Conservation (phyloP, 2,797 vertebrate genomes). For the Lophius americanus region DNA sequence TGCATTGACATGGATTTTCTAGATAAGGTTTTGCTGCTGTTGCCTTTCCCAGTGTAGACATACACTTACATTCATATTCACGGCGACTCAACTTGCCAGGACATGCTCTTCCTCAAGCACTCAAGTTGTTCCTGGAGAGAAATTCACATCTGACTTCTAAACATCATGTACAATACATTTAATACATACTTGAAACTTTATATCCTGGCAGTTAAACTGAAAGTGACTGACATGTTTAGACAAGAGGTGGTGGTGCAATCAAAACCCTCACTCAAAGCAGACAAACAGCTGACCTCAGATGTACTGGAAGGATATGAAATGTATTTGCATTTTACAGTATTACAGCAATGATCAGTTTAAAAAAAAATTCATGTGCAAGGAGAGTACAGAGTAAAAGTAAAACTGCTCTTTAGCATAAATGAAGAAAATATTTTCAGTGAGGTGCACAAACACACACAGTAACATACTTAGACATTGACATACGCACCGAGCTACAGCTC, state of each 20-base stretch:
- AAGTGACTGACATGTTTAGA: slow-evolving; percentile 61
- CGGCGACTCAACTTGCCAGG: slow-evolving; percentile 29
- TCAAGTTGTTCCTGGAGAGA: slow-evolving; percentile 30
- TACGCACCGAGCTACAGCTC: slow-evolving; percentile 35
- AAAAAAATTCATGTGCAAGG: slow-evolving; percentile 72
- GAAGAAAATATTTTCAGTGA: slow-evolving; percentile 49
- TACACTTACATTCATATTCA: slow-evolving; percentile 8
- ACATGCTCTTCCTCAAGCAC: slow-evolving; percentile 25
- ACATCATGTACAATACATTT: slow-evolving; percentile 19
- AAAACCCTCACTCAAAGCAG: neutral
- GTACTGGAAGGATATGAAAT: slow-evolving; percentile 63
- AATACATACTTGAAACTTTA: slow-evolving; percentile 30
- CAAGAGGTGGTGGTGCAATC: slow-evolving; percentile 26
- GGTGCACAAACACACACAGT: slow-evolving; percentile 32
- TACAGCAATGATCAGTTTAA: slow-evolving; percentile 46
- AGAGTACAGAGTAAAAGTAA: slow-evolving; percentile 57
- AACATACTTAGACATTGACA: slow-evolving; percentile 31
- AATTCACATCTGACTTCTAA: slow-evolving; percentile 33
- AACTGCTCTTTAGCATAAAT: slow-evolving; percentile 69
- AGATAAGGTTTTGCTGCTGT: slow-evolving; percentile 2
- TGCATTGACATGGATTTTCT: neutral
- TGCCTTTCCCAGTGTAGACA: slow-evolving; percentile 22
- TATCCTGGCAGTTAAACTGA: slow-evolving; percentile 5
- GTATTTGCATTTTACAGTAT: slow-evolving; percentile 65
- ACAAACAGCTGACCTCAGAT: slow-evolving; percentile 17